Conservation (phyloP, 2,113 vertebrate species). For the Poicephalus meyeri region DNA sequence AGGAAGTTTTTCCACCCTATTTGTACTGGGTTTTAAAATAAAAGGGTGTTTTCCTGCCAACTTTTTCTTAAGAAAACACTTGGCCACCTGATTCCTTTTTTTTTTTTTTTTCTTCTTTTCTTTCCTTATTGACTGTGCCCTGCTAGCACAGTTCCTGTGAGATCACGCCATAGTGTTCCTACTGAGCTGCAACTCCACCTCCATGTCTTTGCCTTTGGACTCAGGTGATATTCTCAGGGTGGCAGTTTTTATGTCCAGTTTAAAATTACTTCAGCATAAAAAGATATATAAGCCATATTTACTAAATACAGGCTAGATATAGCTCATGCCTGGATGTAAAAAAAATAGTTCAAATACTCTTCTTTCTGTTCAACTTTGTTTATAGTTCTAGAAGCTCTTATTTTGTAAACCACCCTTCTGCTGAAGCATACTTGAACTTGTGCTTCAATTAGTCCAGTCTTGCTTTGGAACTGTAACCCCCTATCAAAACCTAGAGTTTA, state of each 20-base stretch:
- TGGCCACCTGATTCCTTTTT: background rate
- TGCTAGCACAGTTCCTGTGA: background rate
- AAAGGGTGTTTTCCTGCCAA: background rate
- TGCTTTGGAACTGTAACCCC: background rate
- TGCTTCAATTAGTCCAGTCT: background rate
- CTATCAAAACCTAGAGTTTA: background rate
- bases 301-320: background rate
- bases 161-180: background rate
- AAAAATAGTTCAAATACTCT: background rate
- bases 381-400: background rate
- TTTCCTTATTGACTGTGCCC: background rate
- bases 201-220: background rate
- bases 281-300: background rate
- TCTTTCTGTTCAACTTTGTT: background rate
- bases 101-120: background rate
- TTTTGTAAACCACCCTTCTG: background rate
- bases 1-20: slow-evolving; percentile 20
- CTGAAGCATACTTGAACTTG: background rate
- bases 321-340: background rate
- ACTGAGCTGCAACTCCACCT: background rate
- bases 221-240: background rate
- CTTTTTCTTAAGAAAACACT: slow-evolving; percentile 17
- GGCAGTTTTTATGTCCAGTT: background rate
- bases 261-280: background rate
- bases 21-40: background rate